Evolutionary conservation across 23 tunicate species (phyloP).

Genomic region (Ascidia mentula): DNA sequence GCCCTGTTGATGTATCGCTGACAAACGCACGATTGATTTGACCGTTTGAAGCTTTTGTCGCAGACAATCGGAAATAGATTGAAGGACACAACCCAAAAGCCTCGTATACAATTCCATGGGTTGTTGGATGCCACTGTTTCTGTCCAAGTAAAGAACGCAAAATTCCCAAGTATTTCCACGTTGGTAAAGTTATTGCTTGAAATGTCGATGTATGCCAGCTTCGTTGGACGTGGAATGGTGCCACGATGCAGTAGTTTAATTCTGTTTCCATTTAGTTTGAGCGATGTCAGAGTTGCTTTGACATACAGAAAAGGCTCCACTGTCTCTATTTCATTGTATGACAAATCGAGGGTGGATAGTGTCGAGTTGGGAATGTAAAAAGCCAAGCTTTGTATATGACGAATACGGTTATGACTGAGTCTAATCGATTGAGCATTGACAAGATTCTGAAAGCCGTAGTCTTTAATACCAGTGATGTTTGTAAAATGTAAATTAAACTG

Average conservation of each 20-base stretch:
- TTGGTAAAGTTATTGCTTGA: not conserved
- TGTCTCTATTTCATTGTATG: conserved; percentile 6
- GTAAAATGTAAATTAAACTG: too few relatives aligned
- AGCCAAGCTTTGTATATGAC: not conserved
- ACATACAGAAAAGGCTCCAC: not conserved
- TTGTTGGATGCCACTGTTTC: not conserved
- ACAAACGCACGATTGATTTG: not conserved
- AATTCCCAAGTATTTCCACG: not conserved
- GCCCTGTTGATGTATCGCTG: not conserved
- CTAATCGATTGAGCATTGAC: not conserved
- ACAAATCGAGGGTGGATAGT: not conserved
- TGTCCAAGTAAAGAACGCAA: not conserved
- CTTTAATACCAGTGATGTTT: not conserved
- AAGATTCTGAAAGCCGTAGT: not conserved
- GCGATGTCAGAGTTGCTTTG: not conserved
- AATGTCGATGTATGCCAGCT: not conserved
- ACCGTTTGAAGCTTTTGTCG: not conserved
- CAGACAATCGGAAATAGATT: not conserved
- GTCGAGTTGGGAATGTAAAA: not conserved
- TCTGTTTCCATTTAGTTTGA: not conserved
- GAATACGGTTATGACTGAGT: not conserved
- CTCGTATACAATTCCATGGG: not conserved
- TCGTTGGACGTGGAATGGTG: not conserved
- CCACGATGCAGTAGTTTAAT: not conserved
- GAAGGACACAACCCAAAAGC: too few relatives aligned